phyloP scores from a whole-genome alignment of 2,113 vertebrate species.

The Cranoglanis bouderius region DNA sequence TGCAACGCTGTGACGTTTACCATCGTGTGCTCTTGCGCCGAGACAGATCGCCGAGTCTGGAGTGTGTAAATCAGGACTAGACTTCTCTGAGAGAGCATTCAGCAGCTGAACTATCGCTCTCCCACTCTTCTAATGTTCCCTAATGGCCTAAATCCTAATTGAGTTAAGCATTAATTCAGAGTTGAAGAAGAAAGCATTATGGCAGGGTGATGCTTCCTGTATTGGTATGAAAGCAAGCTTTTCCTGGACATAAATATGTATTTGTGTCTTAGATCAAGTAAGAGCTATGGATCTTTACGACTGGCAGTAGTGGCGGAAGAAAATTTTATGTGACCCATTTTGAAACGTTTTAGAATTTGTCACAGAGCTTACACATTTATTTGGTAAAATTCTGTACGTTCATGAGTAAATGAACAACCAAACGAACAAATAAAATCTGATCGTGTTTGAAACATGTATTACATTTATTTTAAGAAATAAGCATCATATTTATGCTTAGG shows the following conservation, averaged over 20 bases:
- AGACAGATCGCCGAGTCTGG: conserved; percentile 41
- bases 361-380: neutral
- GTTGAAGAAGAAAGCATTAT: conserved; percentile 68
- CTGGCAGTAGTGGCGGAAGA: conserved; percentile 80
- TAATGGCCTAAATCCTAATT: conserved; percentile 77
- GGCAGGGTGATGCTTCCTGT: conserved; percentile 62
- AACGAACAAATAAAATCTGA: neutral
- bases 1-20: conserved; percentile 58
- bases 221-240: conserved; percentile 70
- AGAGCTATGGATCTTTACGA: conserved; percentile 74
- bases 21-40: conserved; percentile 52
- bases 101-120: conserved; percentile 68
- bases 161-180: conserved; percentile 74
- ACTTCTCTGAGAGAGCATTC: conserved; percentile 58
- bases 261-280: conserved; percentile 75
- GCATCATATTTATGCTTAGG: neutral
- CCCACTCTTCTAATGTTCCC: conserved; percentile 73
- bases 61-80: conserved; percentile 59
- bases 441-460: neutral
- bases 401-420: neutral
- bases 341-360: neutral
- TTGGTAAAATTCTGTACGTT: neutral
- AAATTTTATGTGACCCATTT: conserved; percentile 43
- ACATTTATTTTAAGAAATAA: neutral
- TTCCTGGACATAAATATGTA: conserved; percentile 78